A percentile compares a stretch with the other conserved stretches of the same genome.
These are phyloP conservation scores for Salpingus planirostris DNA, from an alignment of 2,888 invertebrate species.

Conservation along the genomic window DNA sequence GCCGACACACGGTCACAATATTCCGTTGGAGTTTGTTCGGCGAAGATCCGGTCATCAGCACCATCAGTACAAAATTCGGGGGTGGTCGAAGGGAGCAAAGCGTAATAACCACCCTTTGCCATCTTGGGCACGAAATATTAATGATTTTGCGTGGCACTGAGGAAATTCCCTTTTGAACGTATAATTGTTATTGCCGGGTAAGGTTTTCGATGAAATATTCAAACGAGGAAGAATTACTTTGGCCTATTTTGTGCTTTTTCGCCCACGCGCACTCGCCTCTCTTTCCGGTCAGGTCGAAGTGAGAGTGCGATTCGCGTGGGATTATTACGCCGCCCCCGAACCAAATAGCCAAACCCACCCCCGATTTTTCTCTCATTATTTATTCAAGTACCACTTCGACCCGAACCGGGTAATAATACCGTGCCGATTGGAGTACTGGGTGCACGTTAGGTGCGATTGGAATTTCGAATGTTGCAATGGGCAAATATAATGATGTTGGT, in stretches of 20 bases:
- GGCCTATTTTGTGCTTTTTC: conserved; percentile 10
- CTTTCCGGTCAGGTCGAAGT: too few relatives aligned
- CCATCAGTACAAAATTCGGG: conserved; percentile 10
- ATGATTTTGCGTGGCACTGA: conserved; percentile 18
- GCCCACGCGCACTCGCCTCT: conserved; percentile 5
- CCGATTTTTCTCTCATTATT: too few relatives aligned
- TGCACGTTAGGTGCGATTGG: too few relatives aligned
- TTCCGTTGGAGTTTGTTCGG: too few relatives aligned
- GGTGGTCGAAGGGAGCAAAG: too few relatives aligned
- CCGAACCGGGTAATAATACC: too few relatives aligned
- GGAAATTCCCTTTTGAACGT: conserved; percentile 16
- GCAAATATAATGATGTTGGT: conserved; percentile 12
- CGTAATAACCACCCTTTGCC: too few relatives aligned
- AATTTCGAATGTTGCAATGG: conserved; percentile 13
- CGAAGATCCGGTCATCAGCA: conserved; percentile 2
- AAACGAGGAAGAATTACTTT: conserved; percentile 11
- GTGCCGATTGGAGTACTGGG: too few relatives aligned
- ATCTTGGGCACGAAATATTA: conserved; percentile 15
- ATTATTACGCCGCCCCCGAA: too few relatives aligned
- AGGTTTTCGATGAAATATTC: conserved; percentile 13
- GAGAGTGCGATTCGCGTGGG: too few relatives aligned
- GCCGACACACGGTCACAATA: conserved; percentile 7
- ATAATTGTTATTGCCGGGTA: conserved; percentile 16
- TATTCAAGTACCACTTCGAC: too few relatives aligned
- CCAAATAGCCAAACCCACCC: too few relatives aligned